Percentiles rank a stretch among this genome's conserved stretches.
Evolutionary conservation across 2,113 vertebrate genomes (phyloP).

Genomic region (Xyliphius kryptos): DNA sequence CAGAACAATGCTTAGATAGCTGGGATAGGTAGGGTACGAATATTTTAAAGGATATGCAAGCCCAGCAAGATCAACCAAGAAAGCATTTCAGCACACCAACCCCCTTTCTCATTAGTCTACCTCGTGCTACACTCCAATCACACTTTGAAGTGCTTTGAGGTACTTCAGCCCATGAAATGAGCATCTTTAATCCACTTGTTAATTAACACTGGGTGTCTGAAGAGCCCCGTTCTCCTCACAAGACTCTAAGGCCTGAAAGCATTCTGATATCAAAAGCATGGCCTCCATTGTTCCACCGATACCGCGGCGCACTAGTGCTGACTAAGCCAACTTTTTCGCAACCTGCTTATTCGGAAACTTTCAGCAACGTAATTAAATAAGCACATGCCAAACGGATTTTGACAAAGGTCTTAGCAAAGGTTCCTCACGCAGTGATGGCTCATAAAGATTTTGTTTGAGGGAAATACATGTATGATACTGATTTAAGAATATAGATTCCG

Average conservation of each 20-base stretch:
- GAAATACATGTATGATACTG: constrained; percentile 32
- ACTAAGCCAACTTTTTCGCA: constrained; percentile 18
- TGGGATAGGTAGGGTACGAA: neutral
- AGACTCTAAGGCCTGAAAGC: constrained; percentile 58
- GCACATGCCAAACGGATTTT: constrained; percentile 22
- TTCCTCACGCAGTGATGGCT: too few species aligned
- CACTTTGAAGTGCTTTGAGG: constrained; percentile 74
- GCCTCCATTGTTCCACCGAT: constrained; percentile 42
- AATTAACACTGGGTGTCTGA: constrained; percentile 68
- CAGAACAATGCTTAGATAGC: constrained; percentile 43
- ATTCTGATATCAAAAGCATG: constrained; percentile 50
- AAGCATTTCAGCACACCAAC: constrained; percentile 49
- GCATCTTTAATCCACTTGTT: constrained; percentile 74
- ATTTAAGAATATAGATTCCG: constrained; percentile 39
- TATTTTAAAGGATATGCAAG: constrained; percentile 46
- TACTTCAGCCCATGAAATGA: constrained; percentile 65
- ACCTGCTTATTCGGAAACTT: constrained; percentile 7
- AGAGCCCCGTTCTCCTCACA: constrained; percentile 60
- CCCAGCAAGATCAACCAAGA: constrained; percentile 50
- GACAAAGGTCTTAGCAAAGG: neutral
- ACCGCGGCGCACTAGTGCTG: constrained; percentile 20
- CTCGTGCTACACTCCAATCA: constrained; percentile 59
- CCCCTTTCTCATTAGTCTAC: constrained; percentile 65
- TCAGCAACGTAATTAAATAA: constrained; percentile 11
- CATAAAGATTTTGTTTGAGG: constrained; percentile 13